These are phyloP conservation scores for Mus minutoides DNA, from an alignment of 2,797 vertebrate species.

Conservation along the genomic window DNA sequence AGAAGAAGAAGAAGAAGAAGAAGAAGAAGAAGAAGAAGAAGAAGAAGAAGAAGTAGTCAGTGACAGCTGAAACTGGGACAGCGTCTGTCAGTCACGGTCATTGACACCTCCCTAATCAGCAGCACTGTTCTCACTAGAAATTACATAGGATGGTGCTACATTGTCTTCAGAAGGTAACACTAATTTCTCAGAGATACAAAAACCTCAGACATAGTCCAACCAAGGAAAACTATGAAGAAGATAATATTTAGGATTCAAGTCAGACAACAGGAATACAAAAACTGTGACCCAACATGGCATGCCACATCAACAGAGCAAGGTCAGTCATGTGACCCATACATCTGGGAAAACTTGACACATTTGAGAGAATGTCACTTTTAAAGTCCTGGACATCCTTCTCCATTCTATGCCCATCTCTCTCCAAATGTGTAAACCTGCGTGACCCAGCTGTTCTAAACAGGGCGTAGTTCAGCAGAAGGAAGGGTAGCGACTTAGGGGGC, in stretches of 20 bases:
- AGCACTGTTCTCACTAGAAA: not conserved
- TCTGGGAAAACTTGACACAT: not conserved
- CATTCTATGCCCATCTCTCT: too few species aligned
- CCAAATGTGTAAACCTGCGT: not conserved
- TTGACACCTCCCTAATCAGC: not conserved
- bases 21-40: too few species aligned
- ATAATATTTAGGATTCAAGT: constrained; percentile 16
- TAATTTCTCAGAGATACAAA: constrained; percentile 30
- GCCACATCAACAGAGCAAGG: not conserved
- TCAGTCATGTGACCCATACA: not conserved
- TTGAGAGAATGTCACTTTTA: not conserved
- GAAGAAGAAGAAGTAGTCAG: too few species aligned
- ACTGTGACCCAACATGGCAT: not conserved
- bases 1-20: too few species aligned
- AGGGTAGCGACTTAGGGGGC: not conserved
- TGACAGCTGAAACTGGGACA: not conserved
- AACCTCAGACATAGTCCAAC: not conserved
- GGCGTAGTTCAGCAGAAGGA: not conserved
- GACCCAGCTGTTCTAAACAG: not conserved
- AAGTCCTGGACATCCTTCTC: not conserved
- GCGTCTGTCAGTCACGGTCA: not conserved
- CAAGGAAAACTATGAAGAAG: not conserved
- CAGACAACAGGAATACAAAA: not conserved
- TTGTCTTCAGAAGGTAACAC: constrained; percentile 2
- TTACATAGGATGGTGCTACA: not conserved